These are phyloP conservation scores for Xylota segnis DNA, from an alignment of 2,888 invertebrate genomes.

Conservation along the genomic window DNA sequence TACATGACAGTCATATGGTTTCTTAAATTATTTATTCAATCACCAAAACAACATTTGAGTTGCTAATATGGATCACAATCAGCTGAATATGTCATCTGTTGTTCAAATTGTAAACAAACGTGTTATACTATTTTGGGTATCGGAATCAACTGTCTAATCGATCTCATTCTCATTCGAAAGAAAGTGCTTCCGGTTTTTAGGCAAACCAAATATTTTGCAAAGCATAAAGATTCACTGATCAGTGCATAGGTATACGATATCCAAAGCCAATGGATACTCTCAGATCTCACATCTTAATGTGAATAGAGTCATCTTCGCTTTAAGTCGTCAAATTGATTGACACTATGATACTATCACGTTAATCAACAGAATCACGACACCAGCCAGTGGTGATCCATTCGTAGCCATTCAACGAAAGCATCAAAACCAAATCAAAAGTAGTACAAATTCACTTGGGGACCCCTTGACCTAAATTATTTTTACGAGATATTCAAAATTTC, in stretches of 20 bases:
- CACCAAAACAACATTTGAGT: neutral
- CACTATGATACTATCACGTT: neutral
- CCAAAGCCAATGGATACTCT: neutral
- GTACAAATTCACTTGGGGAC: conserved; percentile 31
- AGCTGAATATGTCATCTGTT: no score
- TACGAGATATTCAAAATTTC: conserved; percentile 44
- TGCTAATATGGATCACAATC: neutral
- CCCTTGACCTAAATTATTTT: conserved; percentile 53
- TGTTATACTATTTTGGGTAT: no score
- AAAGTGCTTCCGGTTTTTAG: no score
- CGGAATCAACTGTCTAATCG: no score
- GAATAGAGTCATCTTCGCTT: neutral
- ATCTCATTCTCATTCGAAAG: no score
- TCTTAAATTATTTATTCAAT: neutral
- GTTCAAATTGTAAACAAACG: no score
- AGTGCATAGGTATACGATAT: no score
- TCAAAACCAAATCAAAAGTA: conserved; percentile 21
- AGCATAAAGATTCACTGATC: no score
- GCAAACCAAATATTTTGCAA: no score
- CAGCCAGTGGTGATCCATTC: neutral
- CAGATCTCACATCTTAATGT: neutral
- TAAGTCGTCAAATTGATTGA: conserved; percentile 3
- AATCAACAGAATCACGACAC: conserved; percentile 13
- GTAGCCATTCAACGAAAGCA: neutral
- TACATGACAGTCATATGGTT: neutral